These are phyloP conservation scores for Crossaster papposus DNA, from an alignment of 53 echinoderm and acorn worm genomes.

Conservation along the genomic window DNA sequence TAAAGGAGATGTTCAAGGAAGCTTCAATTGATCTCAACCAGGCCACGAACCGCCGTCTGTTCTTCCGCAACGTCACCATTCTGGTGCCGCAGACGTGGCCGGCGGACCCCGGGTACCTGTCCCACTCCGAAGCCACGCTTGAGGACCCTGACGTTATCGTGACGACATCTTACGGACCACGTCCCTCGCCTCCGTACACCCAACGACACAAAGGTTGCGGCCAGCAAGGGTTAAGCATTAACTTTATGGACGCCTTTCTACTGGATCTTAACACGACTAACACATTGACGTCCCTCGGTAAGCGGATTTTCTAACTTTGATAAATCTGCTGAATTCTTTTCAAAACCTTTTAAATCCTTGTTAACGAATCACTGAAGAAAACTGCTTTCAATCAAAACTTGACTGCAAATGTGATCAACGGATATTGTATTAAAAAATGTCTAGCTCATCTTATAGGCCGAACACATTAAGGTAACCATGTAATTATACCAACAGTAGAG, in stretches of 20 bases:
- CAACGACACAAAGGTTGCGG: conserved; percentile 72
- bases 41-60: conserved; percentile 67
- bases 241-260: conserved; percentile 54
- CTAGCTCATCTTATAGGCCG: no score
- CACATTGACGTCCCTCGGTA: conserved; percentile 78
- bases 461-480: no score
- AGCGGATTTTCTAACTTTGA: neutral
- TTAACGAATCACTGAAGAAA: no score
- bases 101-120: conserved; percentile 52
- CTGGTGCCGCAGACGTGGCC: conserved; percentile 77
- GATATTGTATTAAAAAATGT: no score
- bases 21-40: conserved; percentile 66
- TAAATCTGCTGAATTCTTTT: neutral
- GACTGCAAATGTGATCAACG: no score
- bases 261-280: conserved; percentile 58
- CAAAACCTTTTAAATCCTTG: no score
- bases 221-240: conserved; percentile 64
- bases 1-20: conserved; percentile 69
- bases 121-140: conserved; percentile 50
- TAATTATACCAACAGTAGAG: no score
- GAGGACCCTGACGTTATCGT: conserved; percentile 75
- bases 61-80: conserved; percentile 74
- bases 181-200: conserved; percentile 66
- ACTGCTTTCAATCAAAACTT: no score
- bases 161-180: conserved; percentile 55